Conservation (phyloP, 2,113 vertebrate species). For the Atlantisia rogersi region DNA sequence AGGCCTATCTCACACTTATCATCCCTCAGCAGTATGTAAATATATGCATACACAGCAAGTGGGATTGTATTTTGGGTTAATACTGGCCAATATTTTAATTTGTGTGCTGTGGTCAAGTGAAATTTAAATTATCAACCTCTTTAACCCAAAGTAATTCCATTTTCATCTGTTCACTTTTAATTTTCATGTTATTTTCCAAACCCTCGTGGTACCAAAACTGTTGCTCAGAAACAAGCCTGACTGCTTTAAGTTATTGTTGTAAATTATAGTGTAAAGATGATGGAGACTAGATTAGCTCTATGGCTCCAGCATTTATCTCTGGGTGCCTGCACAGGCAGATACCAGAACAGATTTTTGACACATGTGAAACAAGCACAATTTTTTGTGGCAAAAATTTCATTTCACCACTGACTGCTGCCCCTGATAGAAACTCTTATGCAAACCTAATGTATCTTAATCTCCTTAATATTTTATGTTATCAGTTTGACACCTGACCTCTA, state of each 20-base stretch:
- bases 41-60: not conserved
- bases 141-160: not conserved
- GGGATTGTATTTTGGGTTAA: not conserved
- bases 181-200: not conserved
- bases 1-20: not conserved
- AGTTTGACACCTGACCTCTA: slow-evolving; percentile 31
- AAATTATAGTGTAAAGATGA: not conserved
- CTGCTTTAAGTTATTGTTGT: not conserved
- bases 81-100: not conserved
- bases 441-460: not conserved
- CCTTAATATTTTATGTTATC: not conserved
- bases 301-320: not conserved
- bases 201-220: not conserved
- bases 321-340: not conserved
- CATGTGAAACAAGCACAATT: not conserved
- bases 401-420: not conserved
- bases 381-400: not conserved
- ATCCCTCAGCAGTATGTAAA: not conserved
- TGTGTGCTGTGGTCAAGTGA: not conserved
- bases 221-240: not conserved
- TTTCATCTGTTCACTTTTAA: not conserved
- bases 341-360: not conserved
- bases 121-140: not conserved
- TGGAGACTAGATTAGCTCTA: not conserved
- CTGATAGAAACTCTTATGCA: not conserved